These are phyloP conservation scores for Parazoanthus darwini DNA, from an alignment of 92 coral and sea anemone species.

Conservation along the genomic window DNA sequence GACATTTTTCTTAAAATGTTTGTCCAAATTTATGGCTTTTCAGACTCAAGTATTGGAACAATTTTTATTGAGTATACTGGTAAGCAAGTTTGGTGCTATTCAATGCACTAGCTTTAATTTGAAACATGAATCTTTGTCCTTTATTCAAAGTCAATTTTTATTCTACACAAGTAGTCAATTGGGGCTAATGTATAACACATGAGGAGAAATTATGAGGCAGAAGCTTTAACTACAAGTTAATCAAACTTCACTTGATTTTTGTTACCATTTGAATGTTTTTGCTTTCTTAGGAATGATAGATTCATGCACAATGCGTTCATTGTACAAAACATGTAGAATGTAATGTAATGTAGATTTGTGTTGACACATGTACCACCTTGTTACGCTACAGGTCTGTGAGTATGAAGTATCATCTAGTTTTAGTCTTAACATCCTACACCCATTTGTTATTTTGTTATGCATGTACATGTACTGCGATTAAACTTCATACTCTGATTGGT, in stretches of 20 bases:
- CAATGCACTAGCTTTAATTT: background rate
- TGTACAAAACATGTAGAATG: no score
- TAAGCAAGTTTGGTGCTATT: background rate
- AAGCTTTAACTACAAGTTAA: background rate
- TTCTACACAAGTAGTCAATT: background rate
- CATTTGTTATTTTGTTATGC: background rate
- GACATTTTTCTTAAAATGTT: background rate
- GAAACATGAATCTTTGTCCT: background rate
- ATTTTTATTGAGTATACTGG: slow-evolving; percentile 27
- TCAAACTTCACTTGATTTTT: no score
- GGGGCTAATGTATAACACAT: no score
- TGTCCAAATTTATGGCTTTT: slow-evolving; percentile 27
- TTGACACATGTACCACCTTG: no score
- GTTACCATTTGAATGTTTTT: no score
- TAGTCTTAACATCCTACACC: background rate
- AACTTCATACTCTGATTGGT: background rate
- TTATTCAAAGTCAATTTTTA: background rate
- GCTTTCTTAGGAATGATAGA: background rate
- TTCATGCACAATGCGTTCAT: background rate
- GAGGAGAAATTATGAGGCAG: no score
- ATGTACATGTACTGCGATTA: background rate
- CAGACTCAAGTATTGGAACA: background rate
- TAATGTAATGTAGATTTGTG: no score
- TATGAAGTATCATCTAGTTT: background rate
- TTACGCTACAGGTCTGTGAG: background rate